Conservation (phyloP, 2,888 invertebrate species). For the Hyposoter didymator region DNA sequence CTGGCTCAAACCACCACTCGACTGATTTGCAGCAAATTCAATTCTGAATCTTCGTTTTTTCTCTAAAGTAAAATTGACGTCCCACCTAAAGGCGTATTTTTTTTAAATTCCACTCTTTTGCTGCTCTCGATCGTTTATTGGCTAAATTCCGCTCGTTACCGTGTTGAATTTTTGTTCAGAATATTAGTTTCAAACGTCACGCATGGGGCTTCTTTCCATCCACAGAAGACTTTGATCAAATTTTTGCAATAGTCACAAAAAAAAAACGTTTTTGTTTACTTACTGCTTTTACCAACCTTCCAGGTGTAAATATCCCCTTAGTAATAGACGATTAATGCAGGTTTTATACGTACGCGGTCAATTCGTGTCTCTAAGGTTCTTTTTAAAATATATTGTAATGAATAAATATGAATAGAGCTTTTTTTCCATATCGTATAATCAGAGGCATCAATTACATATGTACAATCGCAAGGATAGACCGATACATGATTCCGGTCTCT, state of each 20-base stretch:
- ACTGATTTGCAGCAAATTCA: too few relatives aligned
- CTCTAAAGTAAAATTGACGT: too few relatives aligned
- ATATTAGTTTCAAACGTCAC: neutral
- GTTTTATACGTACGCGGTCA: slow-evolving; percentile 50
- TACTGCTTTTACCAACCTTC: neutral
- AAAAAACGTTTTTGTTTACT: neutral
- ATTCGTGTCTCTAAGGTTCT: slow-evolving; percentile 53
- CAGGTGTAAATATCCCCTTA: neutral
- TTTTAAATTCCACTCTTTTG: neutral
- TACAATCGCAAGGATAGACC: slow-evolving; percentile 76
- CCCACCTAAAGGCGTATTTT: neutral
- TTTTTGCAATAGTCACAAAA: neutral
- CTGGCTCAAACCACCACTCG: too few relatives aligned
- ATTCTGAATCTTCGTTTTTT: too few relatives aligned
- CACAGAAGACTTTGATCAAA: neutral
- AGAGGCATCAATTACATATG: slow-evolving; percentile 79
- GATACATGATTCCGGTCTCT: slow-evolving; percentile 62
- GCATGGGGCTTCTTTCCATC: neutral
- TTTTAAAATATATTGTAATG: slow-evolving; percentile 46
- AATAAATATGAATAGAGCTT: slow-evolving; percentile 63
- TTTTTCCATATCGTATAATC: slow-evolving; percentile 52
- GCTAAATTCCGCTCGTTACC: neutral
- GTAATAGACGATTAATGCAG: slow-evolving; percentile 48
- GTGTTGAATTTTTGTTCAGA: neutral
- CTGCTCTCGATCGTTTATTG: neutral